Conservation (phyloP, 37 sponge, comb jelly and placozoan genomes). For the Cliona cf. orientalis region DNA sequence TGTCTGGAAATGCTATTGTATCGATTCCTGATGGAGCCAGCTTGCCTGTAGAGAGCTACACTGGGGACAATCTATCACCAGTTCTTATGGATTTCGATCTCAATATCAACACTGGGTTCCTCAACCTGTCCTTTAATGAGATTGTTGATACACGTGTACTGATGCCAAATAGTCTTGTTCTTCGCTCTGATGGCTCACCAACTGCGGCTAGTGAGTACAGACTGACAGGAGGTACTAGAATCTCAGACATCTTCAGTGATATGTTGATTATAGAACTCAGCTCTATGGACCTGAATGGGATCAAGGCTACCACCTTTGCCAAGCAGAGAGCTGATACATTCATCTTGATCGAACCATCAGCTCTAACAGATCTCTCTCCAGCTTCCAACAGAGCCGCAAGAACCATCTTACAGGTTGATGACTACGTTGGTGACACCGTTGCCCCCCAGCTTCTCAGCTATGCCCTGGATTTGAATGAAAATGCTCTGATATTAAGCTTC, state of each 20-base stretch:
- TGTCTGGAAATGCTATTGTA: conserved; percentile 62
- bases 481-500: conserved; percentile 74
- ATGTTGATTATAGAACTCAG: conserved; percentile 60
- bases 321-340: conserved; percentile 57
- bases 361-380: conserved; percentile 78
- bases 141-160: conserved; percentile 71
- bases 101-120: conserved; percentile 76
- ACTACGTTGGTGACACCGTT: conserved; percentile 51
- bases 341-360: conserved; percentile 58
- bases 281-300: conserved; percentile 65
- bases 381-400: conserved; percentile 39
- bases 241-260: conserved; percentile 63
- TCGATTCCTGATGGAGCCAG: conserved; percentile 35
- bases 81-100: conserved; percentile 61
- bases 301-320: conserved; percentile 79
- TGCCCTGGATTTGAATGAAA: conserved; percentile 67
- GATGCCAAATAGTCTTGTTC: conserved; percentile 45
- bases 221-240: conserved; percentile 72
- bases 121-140: conserved; percentile 82
- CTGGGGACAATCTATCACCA: conserved; percentile 68
- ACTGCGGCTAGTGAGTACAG: conserved; percentile 42
- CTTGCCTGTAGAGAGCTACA: conserved; percentile 50
- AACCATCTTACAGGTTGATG: conserved; percentile 22
- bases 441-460: conserved; percentile 55
- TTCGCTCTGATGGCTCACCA: conserved; percentile 35